Percentiles rank a stretch among this genome's conserved stretches.
These are phyloP conservation scores for Pantherophis alleghaniensis DNA, from an alignment of 2,797 vertebrate species.

Conservation along the genomic window DNA sequence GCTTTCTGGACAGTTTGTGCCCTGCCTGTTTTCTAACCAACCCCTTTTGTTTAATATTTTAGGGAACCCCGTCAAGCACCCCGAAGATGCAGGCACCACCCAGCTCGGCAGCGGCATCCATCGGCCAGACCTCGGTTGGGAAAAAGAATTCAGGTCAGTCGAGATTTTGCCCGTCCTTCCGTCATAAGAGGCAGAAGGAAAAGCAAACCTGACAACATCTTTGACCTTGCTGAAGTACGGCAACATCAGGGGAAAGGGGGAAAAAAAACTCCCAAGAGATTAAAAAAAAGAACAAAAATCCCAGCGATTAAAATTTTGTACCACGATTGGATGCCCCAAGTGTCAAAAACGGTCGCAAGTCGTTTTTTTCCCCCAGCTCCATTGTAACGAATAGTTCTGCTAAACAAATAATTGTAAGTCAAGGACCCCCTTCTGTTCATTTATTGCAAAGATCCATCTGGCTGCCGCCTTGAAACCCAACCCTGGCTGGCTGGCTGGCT, in stretches of 20 bases:
- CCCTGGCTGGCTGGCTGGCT: background rate
- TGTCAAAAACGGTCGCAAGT: background rate
- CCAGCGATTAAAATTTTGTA: background rate
- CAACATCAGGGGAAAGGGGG: no score
- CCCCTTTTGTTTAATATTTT: constrained; percentile 16
- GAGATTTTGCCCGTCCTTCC: no score
- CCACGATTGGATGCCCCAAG: no score
- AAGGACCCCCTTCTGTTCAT: background rate
- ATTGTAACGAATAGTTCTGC: background rate
- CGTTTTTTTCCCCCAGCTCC: background rate
- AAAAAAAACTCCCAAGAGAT: no score
- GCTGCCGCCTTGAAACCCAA: background rate
- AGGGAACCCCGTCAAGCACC: constrained; percentile 59
- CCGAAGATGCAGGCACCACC: constrained; percentile 56
- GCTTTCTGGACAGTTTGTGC: background rate
- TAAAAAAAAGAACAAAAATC: background rate
- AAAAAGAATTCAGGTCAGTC: constrained; percentile 68
- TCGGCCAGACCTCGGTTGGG: constrained; percentile 40
- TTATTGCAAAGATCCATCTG: background rate
- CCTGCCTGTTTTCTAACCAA: background rate
- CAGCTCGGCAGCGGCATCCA: constrained; percentile 42
- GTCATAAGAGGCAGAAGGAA: no score
- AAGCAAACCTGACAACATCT: accelerated
- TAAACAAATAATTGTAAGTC: background rate
- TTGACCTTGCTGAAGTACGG: background rate